Base-by-base conservation (phyloP, 2,797 vertebrate genomes). In the Acanthopagrus latus region DNA sequence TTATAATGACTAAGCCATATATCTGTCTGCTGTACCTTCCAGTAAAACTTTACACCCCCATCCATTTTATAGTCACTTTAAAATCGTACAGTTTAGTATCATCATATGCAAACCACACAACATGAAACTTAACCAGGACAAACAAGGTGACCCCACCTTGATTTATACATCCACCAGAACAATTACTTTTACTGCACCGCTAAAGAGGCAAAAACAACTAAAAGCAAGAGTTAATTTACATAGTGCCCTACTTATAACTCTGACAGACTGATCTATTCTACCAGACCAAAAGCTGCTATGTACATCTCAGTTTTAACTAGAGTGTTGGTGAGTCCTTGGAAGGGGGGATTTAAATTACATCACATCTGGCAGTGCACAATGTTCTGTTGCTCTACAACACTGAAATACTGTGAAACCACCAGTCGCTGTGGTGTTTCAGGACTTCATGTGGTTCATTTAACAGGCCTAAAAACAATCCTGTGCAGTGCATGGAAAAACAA, bases 401-500 rank as follows among this genome's bases (percentile, higher is more conserved):
- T 50, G 69, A 80, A 72, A 79, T 20, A 62, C 74, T 62, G 60
- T 38, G 54, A 41, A 78, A 78, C 58, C 69, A 73, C 27, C 27
- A 71, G 67, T 83, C 63, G 58, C 43, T 50, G 60, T 16, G 48
- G 67, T 70, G 82, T 87, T 88, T 78, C 23, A 69, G 38, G 71
- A 21, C 64, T 73, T 75, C 25, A 48, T 71, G 62, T 52, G 85
- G 74, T 78, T 85, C 29, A 62, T 77, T 87, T 64, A 80, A 75
- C 18, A 3, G 50, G 56, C 67, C 74, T 69, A 76, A 76, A 88
- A 89, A 86, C 70, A 75, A 80, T 75, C 60, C 29, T 38, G 64
- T n/a, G 64, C 63, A 64, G 33, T 1, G 48, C 46, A 76, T 69
- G 90, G 88, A 91, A 89, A 92, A 91, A 78, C 74, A 85, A 85